Evolutionary conservation across 2,888 invertebrate species (phyloP).

Genomic region (Xanthia togata): DNA sequence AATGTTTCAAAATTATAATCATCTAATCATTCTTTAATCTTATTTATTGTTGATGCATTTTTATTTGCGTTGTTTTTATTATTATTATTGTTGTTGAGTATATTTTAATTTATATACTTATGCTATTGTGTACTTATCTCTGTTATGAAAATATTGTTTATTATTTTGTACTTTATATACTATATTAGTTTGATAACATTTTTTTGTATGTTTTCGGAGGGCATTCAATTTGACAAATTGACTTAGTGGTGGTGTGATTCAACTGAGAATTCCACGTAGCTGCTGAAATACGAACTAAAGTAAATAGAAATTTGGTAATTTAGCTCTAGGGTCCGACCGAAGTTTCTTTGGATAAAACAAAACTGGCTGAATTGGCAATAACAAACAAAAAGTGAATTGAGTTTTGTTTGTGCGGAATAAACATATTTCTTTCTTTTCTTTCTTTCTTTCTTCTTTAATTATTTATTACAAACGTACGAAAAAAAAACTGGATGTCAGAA

Average conservation of each 20-base stretch:
- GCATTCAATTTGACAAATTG: constrained; percentile 68
- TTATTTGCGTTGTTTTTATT: constrained; percentile 66
- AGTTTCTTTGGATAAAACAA: background rate
- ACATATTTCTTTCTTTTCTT: too few relatives aligned
- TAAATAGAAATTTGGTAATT: constrained; percentile 64
- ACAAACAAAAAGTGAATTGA: too few relatives aligned
- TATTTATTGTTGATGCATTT: constrained; percentile 75
- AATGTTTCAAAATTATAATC: constrained; percentile 49
- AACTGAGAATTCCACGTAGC: constrained; percentile 73
- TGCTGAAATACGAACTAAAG: constrained; percentile 68
- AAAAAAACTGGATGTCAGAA: background rate
- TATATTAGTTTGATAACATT: constrained; percentile 40
- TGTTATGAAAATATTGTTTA: constrained; percentile 75
- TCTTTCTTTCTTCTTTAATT: too few relatives aligned
- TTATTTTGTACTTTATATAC: constrained; percentile 66
- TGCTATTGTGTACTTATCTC: constrained; percentile 76
- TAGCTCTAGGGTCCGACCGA: constrained; percentile 36
- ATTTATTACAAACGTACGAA: constrained; percentile 1
- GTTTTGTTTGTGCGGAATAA: too few relatives aligned
- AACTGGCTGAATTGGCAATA: background rate
- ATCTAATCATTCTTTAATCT: constrained; percentile 50
- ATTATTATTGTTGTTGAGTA: constrained; percentile 69
- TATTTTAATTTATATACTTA: constrained; percentile 65
- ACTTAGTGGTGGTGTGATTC: constrained; percentile 83
- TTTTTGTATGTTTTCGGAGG: constrained; percentile 45